Evolutionary conservation across 2,113 vertebrate species (phyloP).

Genomic region (Aegithalos caudatus): DNA sequence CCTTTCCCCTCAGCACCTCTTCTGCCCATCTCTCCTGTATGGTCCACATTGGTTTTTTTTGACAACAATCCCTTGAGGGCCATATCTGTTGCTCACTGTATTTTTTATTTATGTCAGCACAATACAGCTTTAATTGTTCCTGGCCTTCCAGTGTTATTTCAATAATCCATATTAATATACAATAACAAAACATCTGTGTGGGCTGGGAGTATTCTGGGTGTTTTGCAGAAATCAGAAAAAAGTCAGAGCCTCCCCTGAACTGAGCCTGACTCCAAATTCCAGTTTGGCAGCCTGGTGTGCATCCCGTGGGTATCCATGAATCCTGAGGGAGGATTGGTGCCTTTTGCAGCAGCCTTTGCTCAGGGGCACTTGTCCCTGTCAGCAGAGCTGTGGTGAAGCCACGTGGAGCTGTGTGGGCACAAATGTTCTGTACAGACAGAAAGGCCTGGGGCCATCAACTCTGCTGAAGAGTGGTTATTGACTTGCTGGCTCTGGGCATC

Average conservation of each 20-base stretch:
- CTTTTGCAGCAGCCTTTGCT: background rate
- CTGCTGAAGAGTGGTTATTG: fast-evolving
- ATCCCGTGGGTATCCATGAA: background rate
- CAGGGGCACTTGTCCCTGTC: background rate
- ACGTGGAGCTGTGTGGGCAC: background rate
- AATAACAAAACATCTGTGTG: background rate
- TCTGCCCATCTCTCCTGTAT: background rate
- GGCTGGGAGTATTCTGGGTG: background rate
- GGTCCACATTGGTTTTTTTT: background rate
- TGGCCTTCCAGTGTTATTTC: background rate
- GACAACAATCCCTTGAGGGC: background rate
- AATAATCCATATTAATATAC: background rate
- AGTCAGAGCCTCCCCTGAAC: background rate
- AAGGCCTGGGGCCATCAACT: background rate
- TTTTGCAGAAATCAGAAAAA: background rate
- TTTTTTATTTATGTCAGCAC: background rate
- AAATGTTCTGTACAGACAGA: background rate
- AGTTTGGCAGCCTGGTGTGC: background rate
- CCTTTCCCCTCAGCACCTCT: background rate
- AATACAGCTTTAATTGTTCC: background rate
- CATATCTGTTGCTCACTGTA: background rate
- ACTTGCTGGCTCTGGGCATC: background rate
- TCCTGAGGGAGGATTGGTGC: background rate
- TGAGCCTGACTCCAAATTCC: background rate
- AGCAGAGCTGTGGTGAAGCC: background rate